These are phyloP conservation scores for Grammomys surdaster DNA, from an alignment of 2,113 vertebrate genomes.

Conservation along the genomic window DNA sequence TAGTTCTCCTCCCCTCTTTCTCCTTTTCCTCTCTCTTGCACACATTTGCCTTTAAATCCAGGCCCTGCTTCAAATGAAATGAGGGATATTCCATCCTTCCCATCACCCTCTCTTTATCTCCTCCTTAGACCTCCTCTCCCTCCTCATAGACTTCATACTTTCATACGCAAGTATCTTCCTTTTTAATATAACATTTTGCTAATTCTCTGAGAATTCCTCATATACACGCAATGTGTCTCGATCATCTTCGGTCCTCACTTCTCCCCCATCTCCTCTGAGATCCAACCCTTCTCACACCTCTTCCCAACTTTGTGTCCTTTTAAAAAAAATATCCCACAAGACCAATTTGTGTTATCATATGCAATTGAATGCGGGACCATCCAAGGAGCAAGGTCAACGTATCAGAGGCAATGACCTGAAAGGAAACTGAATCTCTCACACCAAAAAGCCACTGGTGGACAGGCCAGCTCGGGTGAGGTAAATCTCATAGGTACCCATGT, in stretches of 20 bases:
- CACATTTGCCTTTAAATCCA: neutral
- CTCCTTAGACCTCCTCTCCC: neutral
- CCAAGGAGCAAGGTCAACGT: neutral
- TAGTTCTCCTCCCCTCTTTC: rapidly evolving
- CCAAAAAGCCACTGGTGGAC: neutral
- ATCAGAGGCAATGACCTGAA: neutral
- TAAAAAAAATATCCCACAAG: neutral
- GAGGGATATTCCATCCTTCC: neutral
- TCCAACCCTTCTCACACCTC: neutral
- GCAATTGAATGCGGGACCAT: too few relatives aligned
- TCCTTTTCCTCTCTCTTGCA: neutral
- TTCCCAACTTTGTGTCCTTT: neutral
- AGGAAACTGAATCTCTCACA: neutral
- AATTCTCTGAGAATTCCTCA: neutral
- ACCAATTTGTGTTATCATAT: too few relatives aligned
- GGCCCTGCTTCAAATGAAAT: neutral
- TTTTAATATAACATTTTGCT: neutral
- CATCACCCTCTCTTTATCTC: neutral
- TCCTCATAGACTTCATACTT: neutral
- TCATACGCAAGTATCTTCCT: neutral
- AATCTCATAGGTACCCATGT: neutral
- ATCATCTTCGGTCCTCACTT: neutral
- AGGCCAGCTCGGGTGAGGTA: neutral
- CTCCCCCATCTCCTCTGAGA: neutral
- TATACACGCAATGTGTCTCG: too few relatives aligned